phyloP scores from a whole-genome alignment of 2,113 vertebrate genomes.

The Myiopsitta monachus region DNA sequence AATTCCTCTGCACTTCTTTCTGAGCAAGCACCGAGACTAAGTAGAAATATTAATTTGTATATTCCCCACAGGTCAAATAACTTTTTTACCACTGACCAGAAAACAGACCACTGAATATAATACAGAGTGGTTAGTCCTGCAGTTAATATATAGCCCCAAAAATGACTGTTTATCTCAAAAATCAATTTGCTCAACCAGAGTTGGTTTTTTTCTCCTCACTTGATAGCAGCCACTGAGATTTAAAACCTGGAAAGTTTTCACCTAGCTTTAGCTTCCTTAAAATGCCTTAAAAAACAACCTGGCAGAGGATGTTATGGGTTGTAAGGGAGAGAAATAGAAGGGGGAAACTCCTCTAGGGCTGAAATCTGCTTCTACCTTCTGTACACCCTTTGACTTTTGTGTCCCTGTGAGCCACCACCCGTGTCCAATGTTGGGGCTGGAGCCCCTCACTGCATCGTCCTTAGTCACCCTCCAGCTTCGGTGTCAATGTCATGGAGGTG shows the following conservation, averaged over 20 bases:
- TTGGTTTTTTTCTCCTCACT: not conserved
- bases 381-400: not conserved
- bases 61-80: not conserved
- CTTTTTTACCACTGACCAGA: not conserved
- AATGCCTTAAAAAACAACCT: not conserved
- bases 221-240: not conserved
- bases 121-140: rapidly evolving
- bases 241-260: not conserved
- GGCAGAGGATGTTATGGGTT: not conserved
- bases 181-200: not conserved
- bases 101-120: not conserved
- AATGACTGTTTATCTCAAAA: not conserved
- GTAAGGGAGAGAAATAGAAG: not conserved
- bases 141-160: not conserved
- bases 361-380: not conserved
- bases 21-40: rapidly evolving
- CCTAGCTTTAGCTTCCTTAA: not conserved
- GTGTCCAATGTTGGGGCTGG: rapidly evolving
- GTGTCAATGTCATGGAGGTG: not conserved
- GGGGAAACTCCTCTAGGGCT: not conserved
- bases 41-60: not conserved
- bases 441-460: rapidly evolving
- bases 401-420: not conserved
- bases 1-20: not conserved
- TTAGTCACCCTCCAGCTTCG: not conserved